Base-by-base conservation (phyloP, 2,113 vertebrate genomes). In the Murina feae region DNA sequence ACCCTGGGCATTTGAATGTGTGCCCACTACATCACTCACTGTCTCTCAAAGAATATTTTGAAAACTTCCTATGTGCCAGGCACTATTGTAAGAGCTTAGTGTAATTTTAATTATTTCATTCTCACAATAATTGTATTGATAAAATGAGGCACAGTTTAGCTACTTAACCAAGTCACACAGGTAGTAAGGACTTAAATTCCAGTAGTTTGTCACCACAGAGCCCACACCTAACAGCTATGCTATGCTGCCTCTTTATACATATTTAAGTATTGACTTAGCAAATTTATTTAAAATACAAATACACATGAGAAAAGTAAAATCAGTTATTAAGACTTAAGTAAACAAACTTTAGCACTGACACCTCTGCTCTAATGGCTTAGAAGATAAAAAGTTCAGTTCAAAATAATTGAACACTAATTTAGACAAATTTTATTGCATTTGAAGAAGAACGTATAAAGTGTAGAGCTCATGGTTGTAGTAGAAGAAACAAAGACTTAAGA, bases 201-300 rank as follows among this genome's bases (percentile, higher is more conserved):
- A 18, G 37, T 18, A 63, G 14, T 66, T 89, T 71, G 42, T 39
- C 37, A 91, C 21, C 37, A 44, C 10, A 72, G 18, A 85, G 42
- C 30, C 37, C 47, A 83, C 5, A 84, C 10, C 25, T 63, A 84
- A 75, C 4, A 91, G n/a, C 10, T 55, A 30, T 39, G 12, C 5
- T 88, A 14, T 53, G 9, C 16, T 74, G 32, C 17, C 32, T 68
- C 37, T 75, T 37, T 63, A 80, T 37, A 78, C 42, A 78, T 44
- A 42, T 42, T 89, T 58, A 55, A 86, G 58, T 44, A 79, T 72
- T 81, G 65, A 86, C 16, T 74, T 58, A 76, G 4, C 21, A 72
- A 89, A 37, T 80, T 68, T 72, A 66, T 93, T 75, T 94, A 85
- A 93, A 69, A 79, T 53, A 47, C 47, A 84, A 89, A 85, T 51